Conservation (phyloP, 2,888 invertebrate species). For the Latrodectus hesperus region DNA sequence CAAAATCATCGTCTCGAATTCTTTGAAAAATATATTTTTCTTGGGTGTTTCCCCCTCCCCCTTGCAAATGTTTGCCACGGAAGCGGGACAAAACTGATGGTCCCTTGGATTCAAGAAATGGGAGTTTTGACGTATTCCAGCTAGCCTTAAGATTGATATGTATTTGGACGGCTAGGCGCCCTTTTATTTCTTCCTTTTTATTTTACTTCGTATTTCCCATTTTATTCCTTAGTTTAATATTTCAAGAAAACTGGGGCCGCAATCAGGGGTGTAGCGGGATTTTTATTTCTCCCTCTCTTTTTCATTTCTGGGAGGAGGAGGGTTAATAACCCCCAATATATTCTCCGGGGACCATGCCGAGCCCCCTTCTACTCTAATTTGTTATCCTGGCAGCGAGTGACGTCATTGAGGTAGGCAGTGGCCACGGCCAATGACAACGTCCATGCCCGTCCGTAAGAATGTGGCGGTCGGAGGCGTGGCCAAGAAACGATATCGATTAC, state of each 20-base stretch:
- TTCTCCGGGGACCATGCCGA: constrained; percentile 61
- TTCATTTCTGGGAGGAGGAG: constrained; percentile 39
- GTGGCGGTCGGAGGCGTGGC: constrained; percentile 58
- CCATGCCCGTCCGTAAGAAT: constrained; percentile 52
- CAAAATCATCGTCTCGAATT: constrained; percentile 68
- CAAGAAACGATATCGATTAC: constrained; percentile 67
- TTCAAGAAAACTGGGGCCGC: constrained; percentile 65
- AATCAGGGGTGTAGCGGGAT: constrained; percentile 50
- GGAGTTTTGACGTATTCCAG: constrained; percentile 63
- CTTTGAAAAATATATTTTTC: constrained; percentile 67
- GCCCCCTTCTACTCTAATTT: constrained; percentile 62
- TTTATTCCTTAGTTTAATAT: constrained; percentile 66
- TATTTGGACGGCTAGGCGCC: constrained; percentile 63
- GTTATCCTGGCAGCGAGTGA: constrained; percentile 63
- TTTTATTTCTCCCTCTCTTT: constrained; percentile 8
- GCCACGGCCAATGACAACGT: constrained; percentile 55
- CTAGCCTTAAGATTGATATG: constrained; percentile 65
- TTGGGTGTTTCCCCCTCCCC: constrained; percentile 19
- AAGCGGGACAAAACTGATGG: constrained; percentile 59
- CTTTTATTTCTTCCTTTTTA: constrained; percentile 16
- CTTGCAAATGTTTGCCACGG: constrained; percentile 1
- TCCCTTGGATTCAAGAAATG: constrained; percentile 36
- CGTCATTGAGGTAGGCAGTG: constrained; percentile 66
- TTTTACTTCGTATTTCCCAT: constrained; percentile 31
- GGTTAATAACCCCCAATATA: constrained; percentile 69